These are phyloP conservation scores for Physocephala rufipes DNA, from an alignment of 2,888 invertebrate genomes.

Conservation along the genomic window DNA sequence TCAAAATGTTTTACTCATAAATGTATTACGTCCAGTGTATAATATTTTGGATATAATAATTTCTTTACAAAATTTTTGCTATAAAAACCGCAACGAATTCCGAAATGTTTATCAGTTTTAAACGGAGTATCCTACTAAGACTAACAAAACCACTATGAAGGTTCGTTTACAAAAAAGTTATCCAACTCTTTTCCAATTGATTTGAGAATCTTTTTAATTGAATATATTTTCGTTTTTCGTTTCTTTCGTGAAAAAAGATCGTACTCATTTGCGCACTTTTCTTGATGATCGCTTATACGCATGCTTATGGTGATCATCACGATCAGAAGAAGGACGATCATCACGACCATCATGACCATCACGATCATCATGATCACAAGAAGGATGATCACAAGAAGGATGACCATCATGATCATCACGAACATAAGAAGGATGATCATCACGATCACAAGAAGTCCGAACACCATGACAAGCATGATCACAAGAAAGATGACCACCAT, in stretches of 20 bases:
- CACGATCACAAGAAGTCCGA: background rate
- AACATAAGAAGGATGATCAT: background rate
- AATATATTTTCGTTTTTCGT: background rate
- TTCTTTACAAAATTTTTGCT: background rate
- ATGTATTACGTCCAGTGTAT: background rate
- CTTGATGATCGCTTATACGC: slow-evolving; percentile 29
- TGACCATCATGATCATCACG: background rate
- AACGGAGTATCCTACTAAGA: background rate
- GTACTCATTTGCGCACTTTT: slow-evolving; percentile 16
- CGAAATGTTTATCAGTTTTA: slow-evolving; percentile 5
- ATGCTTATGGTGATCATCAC: background rate
- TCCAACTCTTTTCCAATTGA: background rate
- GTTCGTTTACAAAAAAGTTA: background rate
- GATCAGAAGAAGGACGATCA: background rate
- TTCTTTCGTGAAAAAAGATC: slow-evolving; percentile 1
- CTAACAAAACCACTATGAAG: background rate
- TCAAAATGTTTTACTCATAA: background rate
- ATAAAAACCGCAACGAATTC: background rate
- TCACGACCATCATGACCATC: background rate
- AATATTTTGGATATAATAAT: background rate
- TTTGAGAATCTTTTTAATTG: background rate
- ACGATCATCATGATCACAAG: background rate
- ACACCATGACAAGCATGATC: background rate
- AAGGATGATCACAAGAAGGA: background rate
- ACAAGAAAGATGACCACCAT: slow-evolving; percentile 5